A percentile compares a stretch with the other conserved stretches of the same genome.
phyloP scores from a whole-genome alignment of 2,888 invertebrate genomes.

The Junonia oenone region DNA sequence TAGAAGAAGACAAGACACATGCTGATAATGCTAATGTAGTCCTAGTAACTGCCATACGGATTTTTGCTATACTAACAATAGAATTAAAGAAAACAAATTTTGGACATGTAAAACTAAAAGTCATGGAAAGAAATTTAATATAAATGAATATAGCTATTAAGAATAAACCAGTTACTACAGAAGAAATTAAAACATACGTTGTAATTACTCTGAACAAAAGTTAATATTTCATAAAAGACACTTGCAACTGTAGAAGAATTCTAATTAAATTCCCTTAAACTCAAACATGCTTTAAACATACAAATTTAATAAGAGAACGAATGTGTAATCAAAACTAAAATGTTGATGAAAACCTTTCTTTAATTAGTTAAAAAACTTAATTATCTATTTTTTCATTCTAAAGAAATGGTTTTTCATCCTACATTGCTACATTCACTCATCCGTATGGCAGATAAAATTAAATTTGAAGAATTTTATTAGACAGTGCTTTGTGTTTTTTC shows the following conservation, averaged over 20 bases:
- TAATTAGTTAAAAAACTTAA: not conserved
- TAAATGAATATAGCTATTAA: too few species aligned
- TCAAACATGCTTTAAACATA: not conserved
- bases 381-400: not conserved
- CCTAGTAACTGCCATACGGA: conserved; percentile 9
- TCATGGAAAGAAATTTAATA: not conserved
- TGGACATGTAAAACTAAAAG: not conserved
- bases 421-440: conserved; percentile 15
- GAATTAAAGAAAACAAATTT: not conserved
- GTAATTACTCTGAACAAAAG: too few species aligned
- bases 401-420: conserved; percentile 10
- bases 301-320: not conserved
- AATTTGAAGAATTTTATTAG: conserved; percentile 2
- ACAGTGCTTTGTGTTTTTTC: conserved; percentile 20
- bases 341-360: conserved; percentile 3
- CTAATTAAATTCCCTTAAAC: not conserved
- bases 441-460: conserved; percentile 53
- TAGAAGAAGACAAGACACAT: not conserved
- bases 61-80: not conserved
- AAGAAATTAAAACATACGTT: too few species aligned
- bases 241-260: not conserved
- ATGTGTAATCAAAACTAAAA: not conserved
- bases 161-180: too few species aligned
- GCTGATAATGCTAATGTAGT: not conserved
- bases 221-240: not conserved